phyloP scores from a whole-genome alignment of 64 coral and sea anemone species.

The Dendrophyllia cribrosa region DNA sequence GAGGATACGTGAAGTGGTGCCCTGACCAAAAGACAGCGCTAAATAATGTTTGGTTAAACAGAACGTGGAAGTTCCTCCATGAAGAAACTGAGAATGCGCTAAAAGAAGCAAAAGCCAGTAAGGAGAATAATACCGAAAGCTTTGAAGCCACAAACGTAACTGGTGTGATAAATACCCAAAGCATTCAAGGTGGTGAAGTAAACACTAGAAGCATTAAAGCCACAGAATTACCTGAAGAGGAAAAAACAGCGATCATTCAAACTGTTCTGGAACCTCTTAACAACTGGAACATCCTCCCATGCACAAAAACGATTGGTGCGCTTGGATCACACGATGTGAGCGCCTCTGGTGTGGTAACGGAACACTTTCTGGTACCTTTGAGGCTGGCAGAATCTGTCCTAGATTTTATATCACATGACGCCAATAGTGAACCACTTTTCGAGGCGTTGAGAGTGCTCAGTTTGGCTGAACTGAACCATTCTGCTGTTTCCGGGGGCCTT shows the following conservation, averaged over 20 bases:
- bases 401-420: no score
- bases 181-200: no score
- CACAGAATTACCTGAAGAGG: not conserved
- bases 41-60: not conserved
- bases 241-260: not conserved
- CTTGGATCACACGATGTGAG: no score
- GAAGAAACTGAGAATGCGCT: not conserved
- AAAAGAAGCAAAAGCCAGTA: not conserved
- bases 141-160: no score
- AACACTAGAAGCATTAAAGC: no score
- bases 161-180: no score
- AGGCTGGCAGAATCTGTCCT: not conserved
- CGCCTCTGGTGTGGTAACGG: not conserved
- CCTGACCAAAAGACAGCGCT: not conserved
- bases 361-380: conserved; percentile 5
- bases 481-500: not conserved
- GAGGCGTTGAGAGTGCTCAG: not conserved
- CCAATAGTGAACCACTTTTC: not conserved
- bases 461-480: not conserved
- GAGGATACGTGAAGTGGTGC: not conserved
- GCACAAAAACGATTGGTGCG: not conserved
- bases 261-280: not conserved
- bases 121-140: no score
- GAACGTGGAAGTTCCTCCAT: conserved; percentile 35
- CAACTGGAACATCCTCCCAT: conserved; percentile 51